Percentiles rank a stretch among this genome's conserved stretches.
phyloP scores from a whole-genome alignment of 2,888 invertebrate genomes.

The Neuroscelio doddi region DNA sequence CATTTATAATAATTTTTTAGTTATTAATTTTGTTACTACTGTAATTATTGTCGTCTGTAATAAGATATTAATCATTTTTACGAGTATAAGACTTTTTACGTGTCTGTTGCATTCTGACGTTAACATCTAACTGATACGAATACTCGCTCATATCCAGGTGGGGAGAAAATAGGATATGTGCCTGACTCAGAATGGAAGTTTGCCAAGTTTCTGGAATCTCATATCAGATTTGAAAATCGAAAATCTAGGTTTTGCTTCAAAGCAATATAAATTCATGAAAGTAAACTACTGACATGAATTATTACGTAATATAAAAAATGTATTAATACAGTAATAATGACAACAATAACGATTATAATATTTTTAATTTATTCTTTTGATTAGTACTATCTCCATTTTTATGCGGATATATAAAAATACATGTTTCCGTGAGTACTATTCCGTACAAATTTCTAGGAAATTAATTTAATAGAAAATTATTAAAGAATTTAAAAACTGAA shows the following conservation, averaged over 20 bases:
- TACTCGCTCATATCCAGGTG: slow-evolving; percentile 14
- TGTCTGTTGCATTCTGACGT: slow-evolving; percentile 10
- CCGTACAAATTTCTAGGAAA: no score
- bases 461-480: no score
- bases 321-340: no score
- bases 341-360: no score
- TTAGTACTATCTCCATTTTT: no score
- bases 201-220: slow-evolving; percentile 1
- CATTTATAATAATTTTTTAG: no score
- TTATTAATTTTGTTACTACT: no score
- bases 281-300: background rate
- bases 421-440: no score
- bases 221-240: background rate
- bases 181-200: slow-evolving; percentile 12
- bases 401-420: no score
- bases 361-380: no score
- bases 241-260: background rate
- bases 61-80: background rate
- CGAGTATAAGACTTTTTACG: background rate
- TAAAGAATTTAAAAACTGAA: no score
- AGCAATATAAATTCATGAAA: background rate
- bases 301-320: no score
- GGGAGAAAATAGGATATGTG: slow-evolving; percentile 46
- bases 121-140: slow-evolving; percentile 13
- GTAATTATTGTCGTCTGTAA: background rate